Evolutionary conservation across 2,797 vertebrate species (phyloP).

Genomic region (Florisuga fusca): DNA sequence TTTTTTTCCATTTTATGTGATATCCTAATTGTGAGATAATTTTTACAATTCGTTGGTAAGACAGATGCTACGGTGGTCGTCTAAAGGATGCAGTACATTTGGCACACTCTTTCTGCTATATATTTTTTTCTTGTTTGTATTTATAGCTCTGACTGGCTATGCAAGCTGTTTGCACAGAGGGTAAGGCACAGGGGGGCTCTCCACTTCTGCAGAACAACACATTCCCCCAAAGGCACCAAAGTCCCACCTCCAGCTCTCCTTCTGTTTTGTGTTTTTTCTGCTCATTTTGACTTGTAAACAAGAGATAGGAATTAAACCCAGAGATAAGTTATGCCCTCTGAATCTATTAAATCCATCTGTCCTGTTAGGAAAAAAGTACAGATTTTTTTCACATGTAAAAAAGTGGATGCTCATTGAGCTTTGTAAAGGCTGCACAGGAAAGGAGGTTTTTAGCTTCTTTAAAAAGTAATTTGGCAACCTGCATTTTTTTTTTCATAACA

Average conservation of each 20-base stretch:
- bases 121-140: background rate
- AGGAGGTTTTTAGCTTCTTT: background rate
- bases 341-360: background rate
- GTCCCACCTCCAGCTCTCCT: background rate
- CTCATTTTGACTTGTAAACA: slow-evolving; percentile 5
- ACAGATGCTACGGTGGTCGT: background rate
- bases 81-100: background rate
- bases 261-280: slow-evolving; percentile 19
- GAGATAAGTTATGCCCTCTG: background rate
- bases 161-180: background rate
- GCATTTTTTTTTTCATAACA: background rate
- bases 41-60: background rate
- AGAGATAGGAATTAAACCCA: background rate
- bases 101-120: background rate
- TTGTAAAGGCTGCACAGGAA: background rate
- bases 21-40: background rate
- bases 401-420: background rate
- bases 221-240: background rate
- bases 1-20: background rate
- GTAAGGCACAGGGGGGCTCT: background rate
- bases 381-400: background rate
- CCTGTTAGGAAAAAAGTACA: background rate
- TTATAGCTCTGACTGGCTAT: background rate
- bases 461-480: background rate
- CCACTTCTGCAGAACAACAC: background rate